A percentile compares a stretch with the other conserved stretches of the same genome.
These are phyloP conservation scores for Aspidiotus destructor DNA, from an alignment of 2,888 invertebrate genomes.

Conservation along the genomic window DNA sequence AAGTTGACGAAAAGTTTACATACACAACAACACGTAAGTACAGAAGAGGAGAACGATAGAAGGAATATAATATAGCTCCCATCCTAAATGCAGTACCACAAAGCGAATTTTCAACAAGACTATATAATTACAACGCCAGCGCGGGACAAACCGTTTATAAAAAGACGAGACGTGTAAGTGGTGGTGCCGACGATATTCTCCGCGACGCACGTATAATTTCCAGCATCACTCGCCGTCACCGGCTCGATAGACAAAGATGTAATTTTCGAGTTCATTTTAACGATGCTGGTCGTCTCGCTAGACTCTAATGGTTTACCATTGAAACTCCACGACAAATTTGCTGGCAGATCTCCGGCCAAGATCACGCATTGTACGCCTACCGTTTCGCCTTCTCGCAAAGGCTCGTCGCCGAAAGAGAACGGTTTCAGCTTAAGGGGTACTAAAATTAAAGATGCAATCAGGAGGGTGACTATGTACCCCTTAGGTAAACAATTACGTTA, in stretches of 20 bases:
- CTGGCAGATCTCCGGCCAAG: conserved; percentile 40
- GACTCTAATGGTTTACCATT: conserved; percentile 44
- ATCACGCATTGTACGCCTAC: conserved; percentile 41
- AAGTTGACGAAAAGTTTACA: too few relatives aligned
- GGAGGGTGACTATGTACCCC: neutral
- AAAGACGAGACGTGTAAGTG: conserved; percentile 55
- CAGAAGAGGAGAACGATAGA: too few relatives aligned
- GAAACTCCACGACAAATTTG: conserved; percentile 45
- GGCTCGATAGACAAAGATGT: conserved; percentile 41
- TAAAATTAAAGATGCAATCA: conserved; percentile 30
- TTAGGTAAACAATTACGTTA: too few relatives aligned
- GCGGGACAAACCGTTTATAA: conserved; percentile 52
- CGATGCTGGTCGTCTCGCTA: conserved; percentile 35
- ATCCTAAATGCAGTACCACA: neutral
- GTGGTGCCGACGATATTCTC: conserved; percentile 58
- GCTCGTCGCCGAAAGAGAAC: conserved; percentile 42
- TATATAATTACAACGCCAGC: neutral
- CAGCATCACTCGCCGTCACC: conserved; percentile 45
- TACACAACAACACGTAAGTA: too few relatives aligned
- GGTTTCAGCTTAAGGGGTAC: conserved; percentile 39
- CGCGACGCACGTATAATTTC: conserved; percentile 63
- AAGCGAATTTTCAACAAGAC: neutral
- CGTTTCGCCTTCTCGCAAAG: conserved; percentile 40
- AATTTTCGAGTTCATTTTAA: conserved; percentile 39
- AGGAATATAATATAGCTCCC: too few relatives aligned